These are phyloP conservation scores for Drosophila lowei DNA, from an alignment of 1,140 invertebrate genomes.

Conservation along the genomic window DNA sequence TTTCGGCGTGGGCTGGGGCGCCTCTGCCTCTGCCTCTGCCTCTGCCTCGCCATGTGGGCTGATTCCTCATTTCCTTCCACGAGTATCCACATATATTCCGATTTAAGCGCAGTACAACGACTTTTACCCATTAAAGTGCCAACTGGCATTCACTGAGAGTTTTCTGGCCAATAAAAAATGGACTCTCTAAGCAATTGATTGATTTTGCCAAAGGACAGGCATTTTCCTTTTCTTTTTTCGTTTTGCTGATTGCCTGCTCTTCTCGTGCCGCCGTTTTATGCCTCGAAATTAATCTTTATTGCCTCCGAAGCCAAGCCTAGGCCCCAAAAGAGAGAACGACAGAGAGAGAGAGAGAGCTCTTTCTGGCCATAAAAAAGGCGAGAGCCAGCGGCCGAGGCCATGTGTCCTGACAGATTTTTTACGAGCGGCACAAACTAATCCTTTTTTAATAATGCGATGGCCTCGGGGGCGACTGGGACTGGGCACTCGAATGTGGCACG, in stretches of 20 bases:
- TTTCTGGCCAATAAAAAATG: conserved; percentile 27
- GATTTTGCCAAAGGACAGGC: conserved; percentile 32
- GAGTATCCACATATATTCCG: neutral
- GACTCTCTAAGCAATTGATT: conserved; percentile 38
- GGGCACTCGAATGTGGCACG: conserved; percentile 41
- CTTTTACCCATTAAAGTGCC: conserved; percentile 40
- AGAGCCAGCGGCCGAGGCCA: too few species aligned
- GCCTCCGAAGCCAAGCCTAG: neutral
- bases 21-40: too few species aligned
- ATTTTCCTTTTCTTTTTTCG: conserved; percentile 5
- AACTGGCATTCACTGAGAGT: conserved; percentile 2
- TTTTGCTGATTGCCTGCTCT: conserved; percentile 13
- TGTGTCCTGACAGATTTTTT: conserved; percentile 47
- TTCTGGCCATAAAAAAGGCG: conserved; percentile 34
- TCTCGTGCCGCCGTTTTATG: conserved; percentile 26
- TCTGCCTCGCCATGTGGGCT: conserved; percentile 49
- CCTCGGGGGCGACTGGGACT: neutral
- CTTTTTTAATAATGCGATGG: conserved; percentile 53
- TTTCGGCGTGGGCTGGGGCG: conserved; percentile 18
- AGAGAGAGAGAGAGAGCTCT: neutral
- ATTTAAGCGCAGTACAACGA: neutral
- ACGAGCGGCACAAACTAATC: conserved; percentile 56
- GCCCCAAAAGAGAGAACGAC: neutral
- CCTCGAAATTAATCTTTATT: conserved; percentile 45
- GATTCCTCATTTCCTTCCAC: conserved; percentile 51